A percentile compares a stretch with the other conserved stretches of the same genome.
Conservation (phyloP, 2,797 vertebrate species). For the Typhlichthys eigenmanni region DNA sequence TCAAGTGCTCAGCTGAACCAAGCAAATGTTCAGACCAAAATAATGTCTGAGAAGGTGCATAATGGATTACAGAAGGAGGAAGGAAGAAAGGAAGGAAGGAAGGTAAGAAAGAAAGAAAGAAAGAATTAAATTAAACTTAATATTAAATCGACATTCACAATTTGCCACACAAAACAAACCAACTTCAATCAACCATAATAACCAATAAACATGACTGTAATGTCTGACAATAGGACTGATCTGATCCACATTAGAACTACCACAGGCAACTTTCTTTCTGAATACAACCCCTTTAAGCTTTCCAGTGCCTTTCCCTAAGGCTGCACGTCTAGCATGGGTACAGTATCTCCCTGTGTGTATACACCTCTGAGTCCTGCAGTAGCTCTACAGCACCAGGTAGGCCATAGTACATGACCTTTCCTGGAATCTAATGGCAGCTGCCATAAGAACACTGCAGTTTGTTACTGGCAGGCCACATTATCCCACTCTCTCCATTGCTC, state of each 20-base stretch:
- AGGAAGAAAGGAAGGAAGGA: slow-evolving; percentile 10
- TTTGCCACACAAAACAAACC: neutral
- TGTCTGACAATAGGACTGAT: too few species aligned
- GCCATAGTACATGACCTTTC: slow-evolving; percentile 63
- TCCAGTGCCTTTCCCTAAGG: too few species aligned
- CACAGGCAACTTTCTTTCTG: too few species aligned
- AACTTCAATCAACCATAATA: too few species aligned
- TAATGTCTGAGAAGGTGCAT: slow-evolving; percentile 22
- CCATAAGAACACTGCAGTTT: slow-evolving; percentile 56
- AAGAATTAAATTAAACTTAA: neutral
- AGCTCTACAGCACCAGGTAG: slow-evolving; percentile 37
- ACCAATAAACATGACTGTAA: too few species aligned
- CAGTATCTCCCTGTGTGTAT: slow-evolving; percentile 32
- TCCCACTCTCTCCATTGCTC: slow-evolving; percentile 19
- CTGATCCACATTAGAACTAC: too few species aligned
- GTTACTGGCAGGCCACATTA: slow-evolving; percentile 54
- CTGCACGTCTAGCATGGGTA: neutral
- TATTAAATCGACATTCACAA: neutral
- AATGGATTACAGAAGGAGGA: slow-evolving; percentile 15
- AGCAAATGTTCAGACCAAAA: slow-evolving; percentile 51
- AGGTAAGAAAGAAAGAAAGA: neutral
- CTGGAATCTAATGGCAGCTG: slow-evolving; percentile 55
- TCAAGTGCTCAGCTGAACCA: slow-evolving; percentile 46
- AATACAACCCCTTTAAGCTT: too few species aligned
- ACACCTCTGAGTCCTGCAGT: slow-evolving; percentile 54